phyloP scores from a whole-genome alignment of 2,113 vertebrate species.

The Dicrurus megarhynchus region DNA sequence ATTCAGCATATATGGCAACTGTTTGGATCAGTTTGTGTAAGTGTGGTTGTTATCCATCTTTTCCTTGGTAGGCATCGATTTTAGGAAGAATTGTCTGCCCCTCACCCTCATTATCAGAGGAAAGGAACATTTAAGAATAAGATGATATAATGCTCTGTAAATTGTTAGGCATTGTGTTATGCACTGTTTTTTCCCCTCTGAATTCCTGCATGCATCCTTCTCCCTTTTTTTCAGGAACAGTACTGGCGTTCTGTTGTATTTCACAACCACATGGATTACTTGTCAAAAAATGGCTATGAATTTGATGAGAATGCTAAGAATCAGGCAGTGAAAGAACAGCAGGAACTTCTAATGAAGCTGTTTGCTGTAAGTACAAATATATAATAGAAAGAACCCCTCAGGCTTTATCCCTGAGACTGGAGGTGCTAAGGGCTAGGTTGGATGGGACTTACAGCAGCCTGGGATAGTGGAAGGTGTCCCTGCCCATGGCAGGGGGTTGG shows the following conservation, averaged over 20 bases:
- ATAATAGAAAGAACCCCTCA: not conserved
- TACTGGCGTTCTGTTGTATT: slow-evolving; percentile 91
- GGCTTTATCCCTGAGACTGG: not conserved
- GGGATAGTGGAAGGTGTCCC: not conserved
- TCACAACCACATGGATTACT: slow-evolving; percentile 85
- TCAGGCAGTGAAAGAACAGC: slow-evolving; percentile 85
- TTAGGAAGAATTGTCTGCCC: not conserved
- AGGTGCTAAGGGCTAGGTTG: not conserved
- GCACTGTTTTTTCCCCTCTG: not conserved
- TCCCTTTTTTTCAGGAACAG: slow-evolving; percentile 80
- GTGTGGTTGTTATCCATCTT: not conserved
- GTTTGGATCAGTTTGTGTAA: not conserved
- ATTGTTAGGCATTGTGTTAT: not conserved
- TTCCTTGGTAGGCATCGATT: not conserved
- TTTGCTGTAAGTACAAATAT: slow-evolving; percentile 86
- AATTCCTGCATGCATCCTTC: not conserved
- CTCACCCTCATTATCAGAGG: not conserved
- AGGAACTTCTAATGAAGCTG: slow-evolving; percentile 96
- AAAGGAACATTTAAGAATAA: not conserved
- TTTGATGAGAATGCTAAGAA: slow-evolving; percentile 79
- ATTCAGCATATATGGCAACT: not conserved
- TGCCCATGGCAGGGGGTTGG: not conserved
- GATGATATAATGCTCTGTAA: not conserved
- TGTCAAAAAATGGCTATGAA: slow-evolving; percentile 86
- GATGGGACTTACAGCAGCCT: accelerated